Evolutionary conservation across 2,797 vertebrate genomes (phyloP).

Genomic region (Morelia viridis): DNA sequence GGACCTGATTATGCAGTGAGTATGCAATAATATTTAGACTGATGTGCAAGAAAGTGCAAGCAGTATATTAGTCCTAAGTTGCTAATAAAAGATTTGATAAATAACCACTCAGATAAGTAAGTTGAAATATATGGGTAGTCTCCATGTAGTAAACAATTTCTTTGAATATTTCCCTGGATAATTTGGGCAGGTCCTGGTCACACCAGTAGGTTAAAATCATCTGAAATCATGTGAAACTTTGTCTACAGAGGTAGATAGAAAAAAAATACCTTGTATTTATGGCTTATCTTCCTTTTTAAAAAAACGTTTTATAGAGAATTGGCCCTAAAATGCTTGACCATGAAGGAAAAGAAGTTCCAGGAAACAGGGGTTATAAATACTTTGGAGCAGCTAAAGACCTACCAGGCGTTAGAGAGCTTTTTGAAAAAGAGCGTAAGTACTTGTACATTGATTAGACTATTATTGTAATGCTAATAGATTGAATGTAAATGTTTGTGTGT

Average conservation of each 20-base stretch:
- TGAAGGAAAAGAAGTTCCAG: constrained; percentile 94
- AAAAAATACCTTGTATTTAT: not conserved
- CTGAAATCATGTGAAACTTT: not conserved
- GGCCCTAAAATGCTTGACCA: constrained; percentile 95
- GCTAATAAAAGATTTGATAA: not conserved
- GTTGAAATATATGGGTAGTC: not conserved
- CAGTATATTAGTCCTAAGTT: not conserved
- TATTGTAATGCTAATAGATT: not conserved
- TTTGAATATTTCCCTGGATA: not conserved
- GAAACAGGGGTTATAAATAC: constrained; percentile 96
- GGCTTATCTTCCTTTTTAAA: not conserved
- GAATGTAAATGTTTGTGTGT: not conserved
- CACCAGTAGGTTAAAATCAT: not conserved
- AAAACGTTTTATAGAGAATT: constrained; percentile 76
- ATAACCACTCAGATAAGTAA: not conserved
- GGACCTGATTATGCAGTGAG: constrained; percentile 90
- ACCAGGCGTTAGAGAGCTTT: constrained; percentile 92
- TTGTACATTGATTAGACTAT: not conserved
- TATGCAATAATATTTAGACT: not conserved
- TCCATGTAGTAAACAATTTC: not conserved
- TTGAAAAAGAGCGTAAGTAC: constrained; percentile 93
- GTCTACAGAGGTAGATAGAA: not conserved
- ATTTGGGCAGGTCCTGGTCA: not conserved
- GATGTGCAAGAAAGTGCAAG: not conserved
- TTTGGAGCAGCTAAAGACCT: constrained; percentile 96